These are phyloP conservation scores for Aythya baeri DNA, from an alignment of 2,113 vertebrate genomes.

Conservation along the genomic window DNA sequence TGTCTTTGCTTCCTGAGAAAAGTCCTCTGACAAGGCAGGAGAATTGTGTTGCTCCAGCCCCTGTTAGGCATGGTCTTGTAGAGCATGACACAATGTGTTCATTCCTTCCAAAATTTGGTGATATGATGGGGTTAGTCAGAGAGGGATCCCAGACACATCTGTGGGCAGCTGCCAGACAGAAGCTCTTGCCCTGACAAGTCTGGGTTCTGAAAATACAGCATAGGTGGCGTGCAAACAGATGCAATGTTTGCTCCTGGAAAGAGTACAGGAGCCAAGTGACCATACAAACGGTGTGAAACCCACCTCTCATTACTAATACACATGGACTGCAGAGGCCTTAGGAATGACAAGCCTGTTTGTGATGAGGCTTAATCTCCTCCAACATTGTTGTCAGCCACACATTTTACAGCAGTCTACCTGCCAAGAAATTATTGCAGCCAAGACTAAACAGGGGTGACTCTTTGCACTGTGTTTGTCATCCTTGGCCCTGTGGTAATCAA, in stretches of 20 bases:
- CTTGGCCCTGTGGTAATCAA: not conserved
- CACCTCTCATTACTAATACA: not conserved
- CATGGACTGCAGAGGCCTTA: not conserved
- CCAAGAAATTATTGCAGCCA: not conserved
- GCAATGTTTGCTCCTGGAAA: not conserved
- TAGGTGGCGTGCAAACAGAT: not conserved
- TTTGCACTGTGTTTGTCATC: not conserved
- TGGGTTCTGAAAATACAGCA: not conserved
- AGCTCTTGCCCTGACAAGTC: not conserved
- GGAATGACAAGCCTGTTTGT: not conserved
- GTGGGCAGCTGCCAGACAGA: not conserved
- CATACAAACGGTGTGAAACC: not conserved
- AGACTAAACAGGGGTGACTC: not conserved
- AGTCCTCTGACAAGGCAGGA: not conserved
- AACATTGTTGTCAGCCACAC: not conserved
- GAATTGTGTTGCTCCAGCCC: not conserved
- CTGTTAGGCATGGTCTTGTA: not conserved
- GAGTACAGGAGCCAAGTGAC: not conserved
- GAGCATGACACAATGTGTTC: not conserved
- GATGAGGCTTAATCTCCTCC: not conserved
- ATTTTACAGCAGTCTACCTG: not conserved
- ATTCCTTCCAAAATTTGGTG: not conserved
- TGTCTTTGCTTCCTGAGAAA: not conserved
- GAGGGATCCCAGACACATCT: not conserved
- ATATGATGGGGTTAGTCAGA: not conserved